Evolutionary conservation across 1,140 invertebrate genomes (phyloP).

Genomic region (Stenopsyche tienmushanensis): DNA sequence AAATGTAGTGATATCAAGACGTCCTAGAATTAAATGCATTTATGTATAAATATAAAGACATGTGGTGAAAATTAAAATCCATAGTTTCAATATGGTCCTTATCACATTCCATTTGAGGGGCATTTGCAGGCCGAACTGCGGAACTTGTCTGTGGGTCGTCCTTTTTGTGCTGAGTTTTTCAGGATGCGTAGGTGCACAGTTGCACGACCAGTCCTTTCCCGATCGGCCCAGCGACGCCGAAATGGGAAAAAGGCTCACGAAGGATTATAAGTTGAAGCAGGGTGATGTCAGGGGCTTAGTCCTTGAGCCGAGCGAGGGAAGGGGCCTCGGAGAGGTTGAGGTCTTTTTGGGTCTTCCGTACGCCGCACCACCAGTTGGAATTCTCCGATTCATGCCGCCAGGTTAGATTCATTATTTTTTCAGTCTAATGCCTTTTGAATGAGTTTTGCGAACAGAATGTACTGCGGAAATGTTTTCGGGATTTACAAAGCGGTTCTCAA

Average conservation of each 20-base stretch:
- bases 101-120: conserved; percentile 10
- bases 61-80: too few species aligned
- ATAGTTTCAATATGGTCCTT: conserved; percentile 10
- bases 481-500: too few species aligned
- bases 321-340: conserved; percentile 58
- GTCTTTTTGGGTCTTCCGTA: conserved; percentile 82
- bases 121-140: conserved; percentile 43
- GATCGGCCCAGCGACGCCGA: conserved; percentile 47
- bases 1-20: too few species aligned
- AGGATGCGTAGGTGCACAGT: conserved; percentile 45
- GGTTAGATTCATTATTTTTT: too few species aligned
- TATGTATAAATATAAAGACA: too few species aligned
- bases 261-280: conserved; percentile 58
- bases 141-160: conserved; percentile 43
- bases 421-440: too few species aligned
- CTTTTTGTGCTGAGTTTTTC: conserved; percentile 50
- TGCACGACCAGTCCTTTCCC: conserved; percentile 46
- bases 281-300: conserved; percentile 61
- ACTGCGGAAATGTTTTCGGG: too few species aligned
- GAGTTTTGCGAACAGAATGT: too few species aligned
- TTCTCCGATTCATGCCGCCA: conserved; percentile 85
- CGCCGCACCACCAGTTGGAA: conserved; percentile 83
- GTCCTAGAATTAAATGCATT: too few species aligned
- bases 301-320: conserved; percentile 57
- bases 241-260: conserved; percentile 46